Conservation (phyloP, 1,140 invertebrate species). For the Lepidotrigona ventralis region DNA sequence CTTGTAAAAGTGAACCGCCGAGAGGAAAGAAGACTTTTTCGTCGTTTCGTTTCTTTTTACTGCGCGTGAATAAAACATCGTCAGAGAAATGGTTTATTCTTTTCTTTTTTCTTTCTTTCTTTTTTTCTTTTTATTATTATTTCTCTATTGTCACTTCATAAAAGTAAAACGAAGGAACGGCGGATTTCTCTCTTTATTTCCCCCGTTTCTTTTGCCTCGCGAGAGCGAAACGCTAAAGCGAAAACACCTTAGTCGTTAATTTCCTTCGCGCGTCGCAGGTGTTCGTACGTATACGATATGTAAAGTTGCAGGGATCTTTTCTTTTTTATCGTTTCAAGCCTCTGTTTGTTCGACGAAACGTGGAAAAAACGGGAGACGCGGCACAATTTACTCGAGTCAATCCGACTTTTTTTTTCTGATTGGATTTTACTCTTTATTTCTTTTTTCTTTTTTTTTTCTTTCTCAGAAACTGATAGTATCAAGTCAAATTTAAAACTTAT, state of each 20-base stretch:
- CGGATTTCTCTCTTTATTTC: not conserved
- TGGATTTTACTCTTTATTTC: not conserved
- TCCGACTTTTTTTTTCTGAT: not conserved
- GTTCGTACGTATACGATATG: not conserved
- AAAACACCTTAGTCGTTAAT: not conserved
- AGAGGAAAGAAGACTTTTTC: not conserved
- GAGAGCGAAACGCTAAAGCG: no score
- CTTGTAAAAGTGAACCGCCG: slow-evolving; percentile 4
- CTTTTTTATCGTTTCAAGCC: not conserved
- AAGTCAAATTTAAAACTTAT: no score
- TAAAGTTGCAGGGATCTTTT: not conserved
- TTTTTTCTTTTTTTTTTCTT: no score
- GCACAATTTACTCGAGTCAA: not conserved
- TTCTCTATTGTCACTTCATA: slow-evolving; percentile 19
- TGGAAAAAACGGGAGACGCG: not conserved
- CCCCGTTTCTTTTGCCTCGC: not conserved
- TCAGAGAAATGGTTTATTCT: not conserved
- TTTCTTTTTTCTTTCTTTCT: no score
- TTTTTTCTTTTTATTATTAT: slow-evolving; percentile 10
- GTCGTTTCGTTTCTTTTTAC: not conserved
- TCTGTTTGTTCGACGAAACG: not conserved
- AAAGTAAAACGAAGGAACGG: not conserved
- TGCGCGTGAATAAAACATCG: not conserved
- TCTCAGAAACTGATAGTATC: no score
- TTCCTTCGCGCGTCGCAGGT: no score